These are phyloP conservation scores for Pseudomugil gertrudae DNA, from an alignment of 2,797 vertebrate genomes.

Conservation along the genomic window DNA sequence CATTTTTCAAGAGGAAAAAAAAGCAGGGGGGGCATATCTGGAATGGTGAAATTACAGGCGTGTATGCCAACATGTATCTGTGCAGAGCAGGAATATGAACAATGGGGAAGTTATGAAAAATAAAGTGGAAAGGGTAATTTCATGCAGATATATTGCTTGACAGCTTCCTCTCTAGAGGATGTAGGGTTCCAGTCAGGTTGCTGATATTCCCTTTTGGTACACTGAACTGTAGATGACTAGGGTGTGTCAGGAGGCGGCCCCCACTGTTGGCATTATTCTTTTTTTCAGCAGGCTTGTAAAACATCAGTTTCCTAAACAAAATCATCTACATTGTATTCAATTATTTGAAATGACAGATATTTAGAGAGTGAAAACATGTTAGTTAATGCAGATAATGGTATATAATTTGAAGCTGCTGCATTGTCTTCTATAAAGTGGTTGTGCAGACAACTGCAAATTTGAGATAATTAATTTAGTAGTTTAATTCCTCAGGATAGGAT, in stretches of 20 bases:
- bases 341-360: slow-evolving; percentile 60
- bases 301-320: slow-evolving; percentile 25
- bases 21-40: slow-evolving; percentile 47
- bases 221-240: slow-evolving; percentile 73
- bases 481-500: slow-evolving; percentile 14
- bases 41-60: slow-evolving; percentile 73
- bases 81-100: slow-evolving; percentile 41
- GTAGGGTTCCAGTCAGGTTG: slow-evolving; percentile 69
- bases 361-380: slow-evolving; percentile 33
- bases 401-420: slow-evolving; percentile 42
- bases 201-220: slow-evolving; percentile 53
- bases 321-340: slow-evolving; percentile 31
- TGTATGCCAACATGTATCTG: slow-evolving; percentile 60
- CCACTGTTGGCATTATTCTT: slow-evolving; percentile 76
- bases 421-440: slow-evolving; percentile 15
- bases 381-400: slow-evolving; percentile 42
- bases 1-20: slow-evolving; percentile 60
- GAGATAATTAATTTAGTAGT: not conserved
- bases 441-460: not conserved
- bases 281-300: slow-evolving; percentile 73
- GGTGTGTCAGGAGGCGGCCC: slow-evolving; percentile 69
- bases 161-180: slow-evolving; percentile 74
- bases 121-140: slow-evolving; percentile 71
- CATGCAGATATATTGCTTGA: slow-evolving; percentile 75
- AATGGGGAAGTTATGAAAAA: slow-evolving; percentile 36